Conservation (phyloP, 2,888 invertebrate species). For the Sisyra nigra region DNA sequence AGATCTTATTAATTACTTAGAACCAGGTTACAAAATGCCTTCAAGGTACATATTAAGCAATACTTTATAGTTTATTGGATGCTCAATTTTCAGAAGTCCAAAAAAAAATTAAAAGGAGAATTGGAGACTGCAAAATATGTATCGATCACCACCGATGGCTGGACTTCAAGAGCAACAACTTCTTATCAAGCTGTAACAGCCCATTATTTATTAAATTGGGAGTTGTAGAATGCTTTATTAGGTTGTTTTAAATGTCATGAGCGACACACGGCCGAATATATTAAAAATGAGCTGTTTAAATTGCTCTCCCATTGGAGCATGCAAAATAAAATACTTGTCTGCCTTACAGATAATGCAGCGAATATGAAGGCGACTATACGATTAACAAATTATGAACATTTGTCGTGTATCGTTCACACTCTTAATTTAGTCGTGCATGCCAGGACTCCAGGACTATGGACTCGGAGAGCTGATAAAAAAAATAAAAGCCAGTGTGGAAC, state of each 20-base stretch:
- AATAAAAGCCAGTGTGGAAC: conserved; percentile 16
- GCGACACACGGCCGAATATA: conserved; percentile 14
- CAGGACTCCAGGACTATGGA: conserved; percentile 14
- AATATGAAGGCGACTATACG: conserved; percentile 17
- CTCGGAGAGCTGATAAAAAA: conserved; percentile 14
- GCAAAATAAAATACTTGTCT: conserved; percentile 14
- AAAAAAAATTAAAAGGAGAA: no score
- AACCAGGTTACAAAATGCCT: no score
- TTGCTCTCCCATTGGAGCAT: conserved; percentile 13
- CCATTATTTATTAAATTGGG: conserved; percentile 12
- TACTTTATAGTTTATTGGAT: no score
- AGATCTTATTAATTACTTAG: no score
- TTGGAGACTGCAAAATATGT: no score
- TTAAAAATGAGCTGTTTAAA: conserved; percentile 10
- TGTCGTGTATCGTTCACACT: conserved; percentile 16
- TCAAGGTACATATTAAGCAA: no score
- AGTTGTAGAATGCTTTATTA: conserved; percentile 3
- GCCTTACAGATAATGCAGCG: conserved; percentile 17
- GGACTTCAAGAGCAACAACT: conserved; percentile 14
- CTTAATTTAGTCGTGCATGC: conserved; percentile 16
- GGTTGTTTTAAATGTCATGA: conserved; percentile 8
- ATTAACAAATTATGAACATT: conserved; percentile 15
- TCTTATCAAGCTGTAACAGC: conserved; percentile 15
- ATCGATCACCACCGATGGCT: no score
- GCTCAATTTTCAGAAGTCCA: no score